These are phyloP conservation scores for Chionodraco myersi DNA, from an alignment of 2,113 vertebrate species.

Conservation along the genomic window DNA sequence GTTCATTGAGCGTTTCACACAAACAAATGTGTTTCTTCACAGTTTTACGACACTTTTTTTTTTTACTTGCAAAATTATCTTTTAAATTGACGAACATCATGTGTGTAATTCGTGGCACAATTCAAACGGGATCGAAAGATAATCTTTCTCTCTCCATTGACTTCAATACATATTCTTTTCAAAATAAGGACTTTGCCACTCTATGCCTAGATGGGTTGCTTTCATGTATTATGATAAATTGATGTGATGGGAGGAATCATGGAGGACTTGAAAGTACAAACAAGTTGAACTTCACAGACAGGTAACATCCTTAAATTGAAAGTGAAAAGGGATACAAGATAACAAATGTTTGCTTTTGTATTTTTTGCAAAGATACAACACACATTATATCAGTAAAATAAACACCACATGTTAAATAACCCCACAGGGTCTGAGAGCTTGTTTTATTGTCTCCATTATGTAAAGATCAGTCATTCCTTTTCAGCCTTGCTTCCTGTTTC, in stretches of 20 bases:
- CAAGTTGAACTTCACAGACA: not conserved
- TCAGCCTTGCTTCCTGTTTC: not conserved
- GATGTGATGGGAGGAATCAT: not conserved
- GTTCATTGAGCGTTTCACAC: no score
- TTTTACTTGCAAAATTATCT: no score
- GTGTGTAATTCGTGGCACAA: no score
- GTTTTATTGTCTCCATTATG: not conserved
- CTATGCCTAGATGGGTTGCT: no score
- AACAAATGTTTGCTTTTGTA: not conserved
- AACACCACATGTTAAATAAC: not conserved
- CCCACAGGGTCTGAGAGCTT: not conserved
- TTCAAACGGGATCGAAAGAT: no score
- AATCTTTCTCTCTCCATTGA: no score
- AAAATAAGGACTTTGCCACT: no score
- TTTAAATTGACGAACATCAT: no score
- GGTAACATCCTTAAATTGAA: not conserved
- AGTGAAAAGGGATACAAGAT: not conserved
- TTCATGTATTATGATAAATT: not conserved
- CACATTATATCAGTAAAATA: not conserved
- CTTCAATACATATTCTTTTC: no score
- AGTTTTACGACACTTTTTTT: no score
- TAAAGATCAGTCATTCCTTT: not conserved
- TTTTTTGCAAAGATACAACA: not conserved
- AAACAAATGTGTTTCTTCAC: no score
- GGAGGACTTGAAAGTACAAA: no score